A percentile compares a stretch with the other conserved stretches of the same genome.
Evolutionary conservation across 1,140 invertebrate species (phyloP).

Genomic region (Coptotermes formosanus): DNA sequence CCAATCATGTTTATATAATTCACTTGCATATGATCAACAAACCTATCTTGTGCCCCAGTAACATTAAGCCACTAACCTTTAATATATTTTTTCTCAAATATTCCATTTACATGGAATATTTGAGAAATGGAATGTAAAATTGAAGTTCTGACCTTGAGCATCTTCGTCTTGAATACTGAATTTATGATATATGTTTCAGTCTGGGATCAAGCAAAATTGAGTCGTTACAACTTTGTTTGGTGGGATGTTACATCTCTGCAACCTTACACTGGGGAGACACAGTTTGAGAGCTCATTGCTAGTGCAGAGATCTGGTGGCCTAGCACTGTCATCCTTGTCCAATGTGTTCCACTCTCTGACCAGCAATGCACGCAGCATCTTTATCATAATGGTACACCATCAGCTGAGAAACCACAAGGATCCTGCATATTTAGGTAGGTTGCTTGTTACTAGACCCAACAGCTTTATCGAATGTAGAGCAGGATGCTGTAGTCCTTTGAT

Average conservation of each 20-base stretch:
- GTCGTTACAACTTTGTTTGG: constrained; percentile 85
- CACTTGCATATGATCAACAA: no score
- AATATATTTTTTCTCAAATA: no score
- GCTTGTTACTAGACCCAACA: no score
- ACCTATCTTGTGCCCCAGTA: no score
- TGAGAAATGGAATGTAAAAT: neutral
- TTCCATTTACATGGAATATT: neutral
- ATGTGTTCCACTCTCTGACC: constrained; percentile 86
- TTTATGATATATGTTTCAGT: constrained; percentile 57
- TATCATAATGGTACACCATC: constrained; percentile 75
- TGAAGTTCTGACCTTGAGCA: no score
- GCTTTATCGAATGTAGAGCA: no score
- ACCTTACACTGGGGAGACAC: constrained; percentile 82
- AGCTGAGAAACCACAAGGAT: constrained; percentile 69
- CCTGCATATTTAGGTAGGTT: constrained; percentile 69
- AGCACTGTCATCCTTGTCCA: constrained; percentile 79
- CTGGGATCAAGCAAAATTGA: constrained; percentile 83
- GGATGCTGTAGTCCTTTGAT: no score
- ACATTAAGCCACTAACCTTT: no score
- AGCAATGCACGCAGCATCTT: constrained; percentile 86
- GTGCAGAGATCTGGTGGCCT: constrained; percentile 71
- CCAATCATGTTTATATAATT: no score
- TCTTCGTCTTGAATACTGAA: neutral
- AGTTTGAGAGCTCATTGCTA: constrained; percentile 82
- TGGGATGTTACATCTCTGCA: constrained; percentile 83